Conservation (phyloP, 2,888 invertebrate genomes). For the Apotomis betuletana region DNA sequence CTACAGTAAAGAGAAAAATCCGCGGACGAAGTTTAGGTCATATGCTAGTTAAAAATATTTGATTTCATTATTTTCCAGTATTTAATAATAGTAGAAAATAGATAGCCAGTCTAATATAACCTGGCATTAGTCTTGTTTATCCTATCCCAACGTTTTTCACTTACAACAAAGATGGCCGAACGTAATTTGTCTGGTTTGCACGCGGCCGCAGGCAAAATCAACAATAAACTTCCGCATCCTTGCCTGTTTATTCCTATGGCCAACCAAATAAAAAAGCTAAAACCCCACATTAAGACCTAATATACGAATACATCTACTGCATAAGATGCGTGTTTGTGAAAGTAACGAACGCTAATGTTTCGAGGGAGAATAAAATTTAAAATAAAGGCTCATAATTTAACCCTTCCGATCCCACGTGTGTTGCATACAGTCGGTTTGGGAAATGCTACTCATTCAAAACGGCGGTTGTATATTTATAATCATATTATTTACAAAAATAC, state of each 20-base stretch:
- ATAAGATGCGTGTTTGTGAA: constrained; percentile 1
- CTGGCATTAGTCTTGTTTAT: background rate
- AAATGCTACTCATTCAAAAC: constrained; percentile 54
- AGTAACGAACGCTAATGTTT: constrained; percentile 46
- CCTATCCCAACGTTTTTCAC: constrained; percentile 27
- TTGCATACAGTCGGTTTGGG: constrained; percentile 55
- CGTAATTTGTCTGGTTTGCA: constrained; percentile 54
- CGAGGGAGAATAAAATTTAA: constrained; percentile 68
- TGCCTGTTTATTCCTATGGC: background rate
- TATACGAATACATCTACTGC: background rate
- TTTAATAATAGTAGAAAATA: no score
- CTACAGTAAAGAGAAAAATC: no score
- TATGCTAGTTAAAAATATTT: no score
- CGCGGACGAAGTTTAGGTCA: no score
- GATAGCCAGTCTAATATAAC: no score
- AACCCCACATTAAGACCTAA: background rate
- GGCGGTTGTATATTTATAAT: background rate
- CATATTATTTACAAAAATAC: background rate
- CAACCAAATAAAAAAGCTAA: constrained; percentile 2
- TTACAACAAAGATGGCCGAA: constrained; percentile 60
- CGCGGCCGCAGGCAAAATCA: constrained; percentile 54
- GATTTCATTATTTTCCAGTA: no score
- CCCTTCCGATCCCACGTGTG: constrained; percentile 65
- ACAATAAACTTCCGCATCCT: background rate
- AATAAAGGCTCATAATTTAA: constrained; percentile 72